These are phyloP conservation scores for Ochropacha duplaris DNA, from an alignment of 2,888 invertebrate species.

Conservation along the genomic window DNA sequence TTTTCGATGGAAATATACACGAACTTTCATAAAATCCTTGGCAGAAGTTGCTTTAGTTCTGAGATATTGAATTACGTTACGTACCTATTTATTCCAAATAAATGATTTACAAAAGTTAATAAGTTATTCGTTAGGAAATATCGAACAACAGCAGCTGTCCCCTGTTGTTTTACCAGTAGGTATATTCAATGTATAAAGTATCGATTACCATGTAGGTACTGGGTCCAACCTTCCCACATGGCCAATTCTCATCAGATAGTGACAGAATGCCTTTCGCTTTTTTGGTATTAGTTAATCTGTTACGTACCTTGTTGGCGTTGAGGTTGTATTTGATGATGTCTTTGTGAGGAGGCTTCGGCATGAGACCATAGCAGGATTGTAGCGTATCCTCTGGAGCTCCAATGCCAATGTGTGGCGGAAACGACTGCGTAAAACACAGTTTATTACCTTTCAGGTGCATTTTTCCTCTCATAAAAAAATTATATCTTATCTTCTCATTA, in stretches of 20 bases:
- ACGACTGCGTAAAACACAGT: slow-evolving; percentile 40
- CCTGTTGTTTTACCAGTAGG: too few species aligned
- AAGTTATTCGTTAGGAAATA: neutral
- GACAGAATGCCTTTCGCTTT: too few species aligned
- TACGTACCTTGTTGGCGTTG: slow-evolving; percentile 87
- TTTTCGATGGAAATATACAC: slow-evolving; percentile 28
- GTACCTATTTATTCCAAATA: neutral
- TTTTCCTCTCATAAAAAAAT: too few species aligned
- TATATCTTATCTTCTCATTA: too few species aligned
- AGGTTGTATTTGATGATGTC: slow-evolving; percentile 89
- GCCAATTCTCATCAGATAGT: too few species aligned
- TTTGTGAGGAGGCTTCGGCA: slow-evolving; percentile 88
- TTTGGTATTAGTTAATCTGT: too few species aligned
- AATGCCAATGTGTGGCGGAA: slow-evolving; percentile 88
- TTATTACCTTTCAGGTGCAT: too few species aligned
- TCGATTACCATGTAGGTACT: too few species aligned
- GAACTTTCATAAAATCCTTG: slow-evolving; percentile 21
- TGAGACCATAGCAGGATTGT: slow-evolving; percentile 86
- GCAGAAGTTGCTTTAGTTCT: slow-evolving; percentile 8
- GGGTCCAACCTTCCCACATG: too few species aligned
- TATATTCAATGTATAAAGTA: neutral
- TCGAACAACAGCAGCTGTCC: neutral
- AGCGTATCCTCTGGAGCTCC: slow-evolving; percentile 91
- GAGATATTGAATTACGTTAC: neutral
- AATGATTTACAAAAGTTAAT: neutral